These are phyloP conservation scores for Parnassius mnemosyne DNA, from an alignment of 2,888 invertebrate species.

Conservation along the genomic window DNA sequence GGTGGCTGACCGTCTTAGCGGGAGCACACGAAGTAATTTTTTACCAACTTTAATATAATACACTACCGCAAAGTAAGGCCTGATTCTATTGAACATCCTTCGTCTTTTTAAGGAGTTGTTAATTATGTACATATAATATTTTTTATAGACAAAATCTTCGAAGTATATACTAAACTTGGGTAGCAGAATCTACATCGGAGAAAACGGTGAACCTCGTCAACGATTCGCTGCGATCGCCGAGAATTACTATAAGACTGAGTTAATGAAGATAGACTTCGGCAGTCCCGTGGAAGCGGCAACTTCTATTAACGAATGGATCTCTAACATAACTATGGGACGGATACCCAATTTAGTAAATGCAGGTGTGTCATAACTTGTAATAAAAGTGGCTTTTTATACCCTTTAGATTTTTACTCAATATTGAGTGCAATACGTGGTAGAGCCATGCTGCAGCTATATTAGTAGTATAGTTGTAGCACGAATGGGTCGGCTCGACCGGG, in stretches of 20 bases:
- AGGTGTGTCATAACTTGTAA: constrained; percentile 59
- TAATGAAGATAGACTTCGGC: constrained; percentile 83
- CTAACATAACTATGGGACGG: constrained; percentile 86
- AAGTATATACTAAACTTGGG: constrained; percentile 83
- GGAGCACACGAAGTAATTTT: no score
- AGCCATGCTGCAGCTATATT: no score
- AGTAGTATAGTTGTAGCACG: no score
- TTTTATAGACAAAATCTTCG: constrained; percentile 55
- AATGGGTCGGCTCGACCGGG: no score
- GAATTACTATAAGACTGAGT: constrained; percentile 83
- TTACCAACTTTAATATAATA: no score
- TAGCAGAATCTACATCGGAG: constrained; percentile 83
- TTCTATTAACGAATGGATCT: constrained; percentile 90
- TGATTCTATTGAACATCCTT: no score
- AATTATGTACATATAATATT: not conserved
- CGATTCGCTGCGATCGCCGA: constrained; percentile 82
- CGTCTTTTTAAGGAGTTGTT: no score
- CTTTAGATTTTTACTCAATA: no score
- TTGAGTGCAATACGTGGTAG: no score
- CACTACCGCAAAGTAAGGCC: no score
- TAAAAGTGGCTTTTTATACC: no score
- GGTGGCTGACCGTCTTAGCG: no score
- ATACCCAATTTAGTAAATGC: constrained; percentile 84
- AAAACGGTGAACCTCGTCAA: constrained; percentile 76
- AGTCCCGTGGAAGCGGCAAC: constrained; percentile 76